Evolutionary conservation across 2,888 invertebrate species (phyloP), one percentile per base, ranked within the genome.

Genomic region (Xylocampa areola): DNA sequence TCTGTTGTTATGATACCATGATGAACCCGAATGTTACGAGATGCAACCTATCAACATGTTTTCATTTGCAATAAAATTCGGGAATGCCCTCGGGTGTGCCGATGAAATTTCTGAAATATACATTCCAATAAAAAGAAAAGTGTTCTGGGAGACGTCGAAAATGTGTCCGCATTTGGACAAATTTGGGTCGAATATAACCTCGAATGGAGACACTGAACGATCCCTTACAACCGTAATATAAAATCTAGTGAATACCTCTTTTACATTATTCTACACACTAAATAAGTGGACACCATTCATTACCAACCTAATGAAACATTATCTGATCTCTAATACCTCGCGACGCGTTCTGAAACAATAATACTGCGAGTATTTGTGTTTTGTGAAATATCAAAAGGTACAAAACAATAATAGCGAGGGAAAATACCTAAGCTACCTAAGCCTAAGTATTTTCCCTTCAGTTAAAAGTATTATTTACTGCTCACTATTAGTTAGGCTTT

Each of bases 111-210:
- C 85, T 79, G 81, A 86, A 87, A 86, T 88, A 87, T 87, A 86
- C 81, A 84, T 87, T 85, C 81, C 82, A 87, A 89, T 89, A 89
- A 88, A 89, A 87, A 82, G 76, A 81, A 84, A 88, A 88, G 81
- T 87, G 80, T 85, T 85, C 84, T 73, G 71, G 74, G 80, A 77
- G 83, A 87, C 80, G 82, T 80, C 76, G 86, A 86, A 87, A 89
- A 88, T 89, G 87, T 88, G 86, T 85, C 85, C 86, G 82, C 86
- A 86, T 88, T 86, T 84, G 85, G 84, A 88, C 85, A 89, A 88
- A 88, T 88, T 89, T 86, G 84, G 88, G 88, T 88, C 82, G 85
- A 87, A 87, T 82, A 85, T 83, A 85, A 87, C 86, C 84, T 84
- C 82, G 74, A 87, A 87, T 85, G 79, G 79, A 84, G 82, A 84